Evolutionary conservation across 2,888 invertebrate genomes (phyloP).

Genomic region (Cactoblastis cactorum): DNA sequence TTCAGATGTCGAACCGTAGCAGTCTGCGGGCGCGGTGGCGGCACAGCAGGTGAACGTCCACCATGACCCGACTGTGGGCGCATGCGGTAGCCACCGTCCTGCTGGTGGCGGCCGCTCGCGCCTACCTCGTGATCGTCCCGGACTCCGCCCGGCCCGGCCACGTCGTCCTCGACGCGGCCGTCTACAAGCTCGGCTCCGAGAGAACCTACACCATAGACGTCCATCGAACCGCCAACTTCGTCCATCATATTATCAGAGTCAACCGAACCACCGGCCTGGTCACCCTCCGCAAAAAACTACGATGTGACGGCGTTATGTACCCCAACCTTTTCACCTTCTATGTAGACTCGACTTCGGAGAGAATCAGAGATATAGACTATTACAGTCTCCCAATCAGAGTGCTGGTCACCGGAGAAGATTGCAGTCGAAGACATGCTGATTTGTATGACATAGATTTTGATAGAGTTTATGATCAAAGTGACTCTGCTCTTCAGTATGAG

Average conservation of each 20-base stretch:
- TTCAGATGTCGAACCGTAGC: slow-evolving; percentile 54
- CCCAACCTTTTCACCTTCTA: slow-evolving; percentile 92
- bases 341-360: slow-evolving; percentile 90
- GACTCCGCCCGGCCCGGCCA: slow-evolving; percentile 82
- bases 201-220: slow-evolving; percentile 88
- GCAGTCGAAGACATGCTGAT: slow-evolving; percentile 82
- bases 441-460: slow-evolving; percentile 80
- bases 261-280: slow-evolving; percentile 87
- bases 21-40: slow-evolving; percentile 58
- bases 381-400: slow-evolving; percentile 89
- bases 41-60: slow-evolving; percentile 61
- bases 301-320: slow-evolving; percentile 90
- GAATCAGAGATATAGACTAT: slow-evolving; percentile 88
- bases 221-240: slow-evolving; percentile 90
- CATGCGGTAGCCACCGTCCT: slow-evolving; percentile 47
- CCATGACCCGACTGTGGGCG: slow-evolving; percentile 49
- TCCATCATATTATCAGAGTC: slow-evolving; percentile 87
- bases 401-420: slow-evolving; percentile 85
- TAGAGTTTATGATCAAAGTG: slow-evolving; percentile 77
- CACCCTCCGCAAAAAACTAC: slow-evolving; percentile 83
- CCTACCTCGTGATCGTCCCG: slow-evolving; percentile 80
- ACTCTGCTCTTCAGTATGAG: slow-evolving; percentile 62
- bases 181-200: slow-evolving; percentile 88
- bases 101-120: slow-evolving; percentile 50
- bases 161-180: slow-evolving; percentile 87